Base-by-base conservation (phyloP, 2,113 vertebrate genomes). In the Canis aureus region DNA sequence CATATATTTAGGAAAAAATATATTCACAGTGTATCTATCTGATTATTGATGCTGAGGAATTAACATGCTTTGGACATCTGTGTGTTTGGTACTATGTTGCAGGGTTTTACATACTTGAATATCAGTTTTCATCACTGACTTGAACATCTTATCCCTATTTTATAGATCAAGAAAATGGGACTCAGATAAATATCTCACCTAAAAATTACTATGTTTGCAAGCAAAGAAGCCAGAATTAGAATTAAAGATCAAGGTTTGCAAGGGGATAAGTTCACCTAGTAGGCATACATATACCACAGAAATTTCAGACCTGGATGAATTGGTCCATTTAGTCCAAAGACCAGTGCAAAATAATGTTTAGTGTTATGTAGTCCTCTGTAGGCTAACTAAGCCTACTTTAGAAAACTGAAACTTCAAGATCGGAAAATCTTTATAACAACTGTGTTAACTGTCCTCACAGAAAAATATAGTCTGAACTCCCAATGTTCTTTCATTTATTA, bases 311-410 rank as follows among this genome's bases (percentile, higher is more conserved):
- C 1, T 78, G 6, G 6, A 2, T 91, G 3, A 43, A 57, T 5
- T 71, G 1, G n/a, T 78, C 27, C 11, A 25, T 35, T 85, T 67
- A 62, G 22, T 76, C 1, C 49, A 81, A 91, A 82, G 3, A 8
- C 95, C 49, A 67, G 19, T 25, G 12, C 10, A 92, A 94, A 86
- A 51, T 49, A 51, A 35, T 49, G 11, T 69, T 80, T 57, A 22
- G 4, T 17, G 62, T 27, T 81, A 83, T 51, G 2, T 4, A 80
- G 12, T 96, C 20, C n/a, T 92, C 79, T 71, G 3, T 80, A 84
- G 35, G 49, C 86, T 91, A 94, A 97, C 3, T 88, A 69, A 67
- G 2, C 22, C n/a, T 94, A 16, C 2, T 67, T 97, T 60, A 74
- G 95, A 89, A 6, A 92, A 74, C 32, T 85, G 22, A 85, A 89